Conservation (phyloP, 2,888 invertebrate genomes). For the Nebria salina region DNA sequence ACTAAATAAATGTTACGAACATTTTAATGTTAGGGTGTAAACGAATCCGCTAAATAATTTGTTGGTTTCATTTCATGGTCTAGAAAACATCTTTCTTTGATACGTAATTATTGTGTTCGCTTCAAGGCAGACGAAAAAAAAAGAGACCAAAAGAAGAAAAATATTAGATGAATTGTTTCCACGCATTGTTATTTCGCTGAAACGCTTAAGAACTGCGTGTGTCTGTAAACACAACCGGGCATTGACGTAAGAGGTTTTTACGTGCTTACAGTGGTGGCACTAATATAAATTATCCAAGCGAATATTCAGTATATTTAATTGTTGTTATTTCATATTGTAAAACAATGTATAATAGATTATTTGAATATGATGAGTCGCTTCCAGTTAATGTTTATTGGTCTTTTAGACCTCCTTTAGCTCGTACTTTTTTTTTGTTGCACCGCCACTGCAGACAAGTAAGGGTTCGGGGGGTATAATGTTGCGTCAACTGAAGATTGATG, state of each 20-base stretch:
- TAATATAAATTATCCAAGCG: neutral
- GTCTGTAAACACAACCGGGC: neutral
- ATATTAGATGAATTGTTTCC: neutral
- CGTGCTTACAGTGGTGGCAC: neutral
- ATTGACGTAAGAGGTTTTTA: neutral
- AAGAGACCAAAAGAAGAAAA: neutral
- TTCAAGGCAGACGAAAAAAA: neutral
- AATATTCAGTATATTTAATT: no score
- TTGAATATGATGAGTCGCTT: neutral
- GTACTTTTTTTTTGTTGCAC: neutral
- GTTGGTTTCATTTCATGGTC: neutral
- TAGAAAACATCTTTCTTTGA: neutral
- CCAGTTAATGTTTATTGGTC: neutral
- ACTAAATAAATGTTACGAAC: no score
- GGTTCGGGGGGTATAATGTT: neutral
- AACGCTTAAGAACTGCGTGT: neutral
- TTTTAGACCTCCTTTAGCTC: neutral
- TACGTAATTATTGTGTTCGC: neutral
- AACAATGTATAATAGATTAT: neutral
- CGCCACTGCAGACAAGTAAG: neutral
- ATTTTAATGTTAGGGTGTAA: no score
- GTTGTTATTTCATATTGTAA: no score
- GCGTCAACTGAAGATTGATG: constrained; percentile 35
- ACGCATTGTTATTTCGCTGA: neutral
- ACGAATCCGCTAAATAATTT: no score